Base-by-base conservation (phyloP, 2,113 vertebrate genomes). In the Chaetura pelagica region DNA sequence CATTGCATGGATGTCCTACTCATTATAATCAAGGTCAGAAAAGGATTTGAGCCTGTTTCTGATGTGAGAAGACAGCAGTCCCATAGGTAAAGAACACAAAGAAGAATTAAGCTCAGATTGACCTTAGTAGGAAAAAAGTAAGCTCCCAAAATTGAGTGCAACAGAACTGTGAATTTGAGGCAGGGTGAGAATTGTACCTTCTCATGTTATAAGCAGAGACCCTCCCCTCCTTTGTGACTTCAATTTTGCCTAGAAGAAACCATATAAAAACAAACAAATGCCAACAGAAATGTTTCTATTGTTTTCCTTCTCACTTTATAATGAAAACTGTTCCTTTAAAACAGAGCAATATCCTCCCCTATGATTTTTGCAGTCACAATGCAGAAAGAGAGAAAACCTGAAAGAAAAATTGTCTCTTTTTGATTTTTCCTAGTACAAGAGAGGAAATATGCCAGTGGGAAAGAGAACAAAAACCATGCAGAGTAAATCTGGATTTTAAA, bases 271-370 rank as follows among this genome's bases (percentile, higher is more conserved):
- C 91, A 96, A 96, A 97, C 79, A 97, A 96, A 95, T 93, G 89
- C 86, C 93, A 91, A 63, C 48, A 93, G 93, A 95, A 95, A 92
- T 81, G 77, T 92, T 95, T 92, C 73, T 87, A 87, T 92, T 97
- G 94, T 96, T 97, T 97, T 97, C 57, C 57, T 89, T 78, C 86
- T 78, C 83, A 7, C 61, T 84, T 92, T 93, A 86, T 96, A 94
- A 94, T 96, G 89, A 97, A 97, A 97, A 86, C 76, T 75, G 40
- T 86, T 96, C 84, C 93, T 94, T 95, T 93, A 96, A 96, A 95
- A 89, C 35, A 89, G 52, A 91, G 94, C 91, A 96, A 94, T 96
- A 96, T 91, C 93, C 89, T 97, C 95, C 86, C 93, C 80, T 94
- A 96, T 95, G 96, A 95, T 95, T 95, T 96, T 94, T 91, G 73